Base-by-base conservation (phyloP, 2,113 vertebrate genomes). In the Myrmecophaga tridactyla region DNA sequence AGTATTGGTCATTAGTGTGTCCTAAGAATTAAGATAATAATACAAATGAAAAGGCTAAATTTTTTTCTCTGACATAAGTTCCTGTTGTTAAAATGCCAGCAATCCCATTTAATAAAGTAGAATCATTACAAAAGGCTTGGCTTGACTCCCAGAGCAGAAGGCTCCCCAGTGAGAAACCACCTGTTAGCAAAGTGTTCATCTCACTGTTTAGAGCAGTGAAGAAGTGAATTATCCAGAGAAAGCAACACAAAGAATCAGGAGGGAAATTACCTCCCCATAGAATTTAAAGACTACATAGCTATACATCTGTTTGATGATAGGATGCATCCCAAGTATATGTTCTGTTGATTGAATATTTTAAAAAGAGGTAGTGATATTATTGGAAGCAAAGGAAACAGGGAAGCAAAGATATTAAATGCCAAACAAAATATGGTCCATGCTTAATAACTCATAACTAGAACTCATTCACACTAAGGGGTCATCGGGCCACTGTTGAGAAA, bases 141-240 rank as follows among this genome's bases (percentile, higher is more conserved):
- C 96, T 96, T 89, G 13, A 96, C 58, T 97, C 89, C 83, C 94
- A 90, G 95, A 82, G 96, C 65, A 83, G 84, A 81, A 97, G 83
- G 39, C 51, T 97, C 20, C 85, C 93, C 78, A 87, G 86, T 91
- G 95, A 78, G 96, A 96, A 97, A 85, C 94, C 94, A 97, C 96
- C 82, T 97, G 96, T 94, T 96, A 93, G 8, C 76, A 70, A 63
- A 94, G 20, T 67, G 48, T 97, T 96, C 93, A 43, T 93, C 93
- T 88, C 56, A 41, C 56, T 95, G 56, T 82, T 94, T 58, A 8
- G 23, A 93, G 88, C 77, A 63, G 11, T 13, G 73, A 76, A 86
- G 27, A 90, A 63, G 51, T 53, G n/a, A 73, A 96, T 63, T 80
- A 89, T 77, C 13, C 92, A 87, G 63, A 96, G 88, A 95, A 94